A percentile compares a stretch with the other conserved stretches of the same genome.
Evolutionary conservation across 1,140 invertebrate genomes (phyloP).

Genomic region (Colletes latitarsis): DNA sequence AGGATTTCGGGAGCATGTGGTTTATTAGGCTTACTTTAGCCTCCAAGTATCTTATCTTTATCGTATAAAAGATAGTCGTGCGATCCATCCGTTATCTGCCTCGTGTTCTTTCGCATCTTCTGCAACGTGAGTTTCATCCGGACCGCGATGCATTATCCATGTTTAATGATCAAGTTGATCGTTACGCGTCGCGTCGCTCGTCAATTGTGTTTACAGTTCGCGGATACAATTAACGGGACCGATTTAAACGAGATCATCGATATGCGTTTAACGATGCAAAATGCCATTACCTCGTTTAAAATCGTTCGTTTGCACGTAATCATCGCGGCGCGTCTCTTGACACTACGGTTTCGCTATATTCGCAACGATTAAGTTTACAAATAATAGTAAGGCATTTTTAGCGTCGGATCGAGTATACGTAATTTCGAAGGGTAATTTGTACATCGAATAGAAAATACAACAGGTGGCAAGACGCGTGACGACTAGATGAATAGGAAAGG

Average conservation of each 20-base stretch:
- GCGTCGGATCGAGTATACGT: not conserved
- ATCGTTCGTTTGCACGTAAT: conserved; percentile 47
- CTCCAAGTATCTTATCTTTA: too few species aligned
- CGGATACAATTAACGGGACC: conserved; percentile 39
- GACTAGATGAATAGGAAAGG: too few species aligned
- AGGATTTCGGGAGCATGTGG: too few species aligned
- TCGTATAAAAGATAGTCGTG: too few species aligned
- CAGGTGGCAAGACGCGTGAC: too few species aligned
- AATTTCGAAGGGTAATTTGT: too few species aligned
- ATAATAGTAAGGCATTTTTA: too few species aligned
- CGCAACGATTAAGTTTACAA: too few species aligned
- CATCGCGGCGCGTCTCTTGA: conserved; percentile 29
- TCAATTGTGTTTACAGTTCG: conserved; percentile 52
- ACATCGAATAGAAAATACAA: too few species aligned
- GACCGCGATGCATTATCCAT: conserved; percentile 37
- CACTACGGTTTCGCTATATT: conserved; percentile 14
- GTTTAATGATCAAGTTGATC: conserved; percentile 56
- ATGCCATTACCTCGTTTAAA: conserved; percentile 60
- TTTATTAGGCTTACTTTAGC: too few species aligned
- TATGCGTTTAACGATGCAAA: conserved; percentile 56
- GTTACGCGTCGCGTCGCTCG: conserved; percentile 50
- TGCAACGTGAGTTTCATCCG: conserved; percentile 9
- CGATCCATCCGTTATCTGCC: too few species aligned
- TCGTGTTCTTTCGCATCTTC: conserved; percentile 8
- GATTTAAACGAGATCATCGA: conserved; percentile 37